Base-by-base conservation (phyloP, 2,113 vertebrate genomes). In the Benitochromis conjunctus region DNA sequence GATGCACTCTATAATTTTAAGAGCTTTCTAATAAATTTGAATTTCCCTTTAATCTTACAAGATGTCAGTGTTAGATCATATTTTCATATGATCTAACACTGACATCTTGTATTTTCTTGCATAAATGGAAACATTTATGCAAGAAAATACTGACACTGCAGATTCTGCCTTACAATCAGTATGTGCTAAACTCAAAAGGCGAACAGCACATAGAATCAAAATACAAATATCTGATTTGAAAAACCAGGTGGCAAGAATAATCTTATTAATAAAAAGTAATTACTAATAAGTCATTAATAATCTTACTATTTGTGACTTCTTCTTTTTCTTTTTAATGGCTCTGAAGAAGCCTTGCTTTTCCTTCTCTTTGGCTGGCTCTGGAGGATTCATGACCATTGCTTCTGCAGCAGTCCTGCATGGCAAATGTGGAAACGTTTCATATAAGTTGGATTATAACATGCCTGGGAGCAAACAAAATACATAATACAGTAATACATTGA, bases 321-420 rank as follows among this genome's bases (percentile, higher is more conserved):
- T 99, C 96, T 99, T 99, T 95, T 99, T 99, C 97, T 99, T 99
- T 96, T 99, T 99, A 94, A 99, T 99, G 94, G 98, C 97, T 95
- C 97, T 97, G 96, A 99, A 99, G 97, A 99, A 99, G 64, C 98
- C 97, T 96, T 99, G 98, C 90, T 99, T 99, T 93, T 99, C 98
- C 92, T 99, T 99, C 94, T 98, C 98, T 96, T 99, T 99, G 87
- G 96, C 94, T 79, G 98, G 97, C 92, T 99, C 98, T 6, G 98
- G 97, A 94, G 98, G 97, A 96, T 97, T 98, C 96, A 97, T 96
- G 88, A 95, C 95, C 97, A 98, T 96, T 54, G 97, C 97, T 95
- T 99, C 99, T 84, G 98, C 96, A 86, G 97, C 95, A 86, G 97
- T 97, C 99, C 99, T 99, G 94, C 91, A 64, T 87, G 91, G 18